Conservation (phyloP, 2,113 vertebrate genomes). For the Isurus oxyrinchus region DNA sequence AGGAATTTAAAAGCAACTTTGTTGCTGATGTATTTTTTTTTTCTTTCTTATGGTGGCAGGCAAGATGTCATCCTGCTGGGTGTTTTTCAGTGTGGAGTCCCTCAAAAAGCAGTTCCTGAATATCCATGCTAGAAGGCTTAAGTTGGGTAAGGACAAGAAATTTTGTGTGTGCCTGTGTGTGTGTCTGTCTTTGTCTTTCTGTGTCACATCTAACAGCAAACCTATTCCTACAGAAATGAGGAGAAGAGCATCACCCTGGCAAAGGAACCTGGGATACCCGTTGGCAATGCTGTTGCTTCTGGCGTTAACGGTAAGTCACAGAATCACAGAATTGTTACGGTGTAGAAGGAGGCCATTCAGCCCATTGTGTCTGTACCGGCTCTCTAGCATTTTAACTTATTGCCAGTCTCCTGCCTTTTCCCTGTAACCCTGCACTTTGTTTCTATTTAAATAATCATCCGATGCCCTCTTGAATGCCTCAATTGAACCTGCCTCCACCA, state of each 20-base stretch:
- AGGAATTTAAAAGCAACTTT: background rate
- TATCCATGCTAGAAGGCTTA: constrained; percentile 65
- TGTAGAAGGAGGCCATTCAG: too few relatives aligned
- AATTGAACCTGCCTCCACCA: too few relatives aligned
- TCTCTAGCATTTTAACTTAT: too few relatives aligned
- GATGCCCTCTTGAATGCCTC: too few relatives aligned
- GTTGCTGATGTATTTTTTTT: background rate
- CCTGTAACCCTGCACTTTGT: too few relatives aligned
- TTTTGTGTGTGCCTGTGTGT: background rate
- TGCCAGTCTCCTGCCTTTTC: too few relatives aligned
- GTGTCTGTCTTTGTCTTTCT: background rate
- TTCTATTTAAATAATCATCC: too few relatives aligned
- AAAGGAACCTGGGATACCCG: constrained; percentile 89
- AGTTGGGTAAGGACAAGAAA: constrained; percentile 64
- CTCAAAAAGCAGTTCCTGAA: constrained; percentile 68
- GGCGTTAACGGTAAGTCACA: constrained; percentile 69
- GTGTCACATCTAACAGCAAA: background rate
- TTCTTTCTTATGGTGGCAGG: constrained; percentile 45
- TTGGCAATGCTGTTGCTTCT: constrained; percentile 85
- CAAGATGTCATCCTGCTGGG: constrained; percentile 71
- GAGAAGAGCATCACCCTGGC: constrained; percentile 81
- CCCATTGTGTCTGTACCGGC: too few relatives aligned
- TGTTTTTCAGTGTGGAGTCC: constrained; percentile 66
- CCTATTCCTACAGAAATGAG: constrained; percentile 65
- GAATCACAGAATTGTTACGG: too few relatives aligned